Base-by-base conservation (phyloP, 2,888 invertebrate genomes). In the Diarsia brunnea region DNA sequence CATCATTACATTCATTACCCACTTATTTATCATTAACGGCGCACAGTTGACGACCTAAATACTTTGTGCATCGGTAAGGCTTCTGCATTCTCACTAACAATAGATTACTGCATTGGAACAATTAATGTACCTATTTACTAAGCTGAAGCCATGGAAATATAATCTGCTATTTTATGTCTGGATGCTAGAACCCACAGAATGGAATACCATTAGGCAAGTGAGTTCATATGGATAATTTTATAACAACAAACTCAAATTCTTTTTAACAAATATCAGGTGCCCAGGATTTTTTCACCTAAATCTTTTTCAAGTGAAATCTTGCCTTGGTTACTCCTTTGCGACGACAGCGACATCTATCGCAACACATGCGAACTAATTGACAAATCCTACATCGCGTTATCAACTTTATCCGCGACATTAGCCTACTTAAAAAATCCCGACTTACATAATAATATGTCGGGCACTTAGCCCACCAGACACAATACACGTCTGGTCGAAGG, bases 31-130 rank as follows among this genome's bases (percentile, higher is more conserved):
- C 43, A 47, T 73, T 66, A 69, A 51, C n/a, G 64, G 3, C 31
- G 2, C 38, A 14, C 19, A 74, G 58, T 45, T 61, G 64, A 61
- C 53, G 83, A 82, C 75, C 69, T 81, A 63, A 14, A n/a, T 76
- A 81, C 79, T 79, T 27, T 31, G 43, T 11, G 43, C 61, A 43
- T 31, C 49, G 4, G 2, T 77, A 65, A 8, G 69, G 60, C 43
- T 79, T 82, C 77, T 60, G 69, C n/a, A 38, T 81, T 65, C 76
- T 65, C 31, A 53, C 69, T 69, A 69, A 79, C 58, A 19, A 16
- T 19, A 45, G 51, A 81, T 65, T 49, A 78, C 53, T 24, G 49
- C 24, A 67, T 53, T 19, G 51, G 10, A 81, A 47, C 64, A 49
- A 79, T 82, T 79, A 79, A 75, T 55, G 43, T 51, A 58, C 16